Evolutionary conservation across 2,888 invertebrate species (phyloP), one percentile per base, ranked within the genome.

Genomic region (Gari tellinella): DNA sequence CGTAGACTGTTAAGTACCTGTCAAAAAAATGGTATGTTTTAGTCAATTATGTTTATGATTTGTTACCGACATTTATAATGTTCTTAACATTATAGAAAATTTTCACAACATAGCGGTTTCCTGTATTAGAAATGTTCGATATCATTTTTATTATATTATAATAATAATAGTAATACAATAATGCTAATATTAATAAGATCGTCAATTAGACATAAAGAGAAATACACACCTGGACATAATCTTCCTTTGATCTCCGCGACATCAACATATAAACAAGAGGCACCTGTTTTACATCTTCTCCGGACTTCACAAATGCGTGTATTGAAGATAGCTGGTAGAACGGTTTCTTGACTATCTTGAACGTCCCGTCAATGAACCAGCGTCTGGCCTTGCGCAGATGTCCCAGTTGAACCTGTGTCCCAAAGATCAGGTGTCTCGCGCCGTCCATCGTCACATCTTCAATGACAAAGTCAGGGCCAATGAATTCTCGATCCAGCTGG

Each of bases 341-440:
- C 2, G 53, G 62, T 21, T 26, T 2, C 12, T 37, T 62, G 41
- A 55, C 56, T n/a, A 53, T 15, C n/a, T 63, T 63, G 38, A 53
- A 64, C 12, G 55, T 64, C 3, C 64, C 64, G 23, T 56, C 56
- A 0, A 65, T 49, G 41, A 56, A 65, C 57, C 57, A 65, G 14
- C 57, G n/a, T 4, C 31, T 17, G 0, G 56, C 48, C 17, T 41
- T 31, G 19, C n/a, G 15, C 8, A 64, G 49, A 26, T 31, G 56
- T 10, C 21, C 10, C 14, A 56, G 26, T 14, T 64, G 64, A 1
- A 41, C 38, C 19, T 19, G 2, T 1, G 49, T 56, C 1, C 14
- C 40, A 15, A 56, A 49, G 10, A 64, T 23, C 3, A 46, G n/a
- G 23, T 63, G 53, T 1, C 63, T 43, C 15, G 15, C 49, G 5